Evolutionary conservation across 2,888 invertebrate species (phyloP).

Genomic region (Tridacna gigas): DNA sequence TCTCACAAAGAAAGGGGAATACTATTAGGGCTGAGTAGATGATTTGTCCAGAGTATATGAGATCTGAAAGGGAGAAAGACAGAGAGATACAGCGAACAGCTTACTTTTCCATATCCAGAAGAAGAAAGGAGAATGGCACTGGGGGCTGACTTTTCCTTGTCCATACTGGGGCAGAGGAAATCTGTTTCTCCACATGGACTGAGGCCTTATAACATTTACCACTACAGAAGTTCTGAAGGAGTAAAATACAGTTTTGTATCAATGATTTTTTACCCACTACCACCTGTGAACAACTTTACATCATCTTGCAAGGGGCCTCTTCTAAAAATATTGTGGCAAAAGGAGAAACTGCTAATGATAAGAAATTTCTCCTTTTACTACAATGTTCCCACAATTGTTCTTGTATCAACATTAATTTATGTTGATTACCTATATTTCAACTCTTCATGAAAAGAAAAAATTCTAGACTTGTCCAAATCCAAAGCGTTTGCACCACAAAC

Average conservation of each 20-base stretch:
- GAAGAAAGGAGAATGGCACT: conserved; percentile 54
- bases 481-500: too few relatives aligned
- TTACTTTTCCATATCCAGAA: conserved; percentile 54
- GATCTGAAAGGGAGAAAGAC: neutral
- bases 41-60: too few relatives aligned
- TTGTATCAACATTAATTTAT: too few relatives aligned
- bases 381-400: too few relatives aligned
- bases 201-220: conserved; percentile 93
- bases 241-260: neutral
- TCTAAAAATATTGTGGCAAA: too few relatives aligned
- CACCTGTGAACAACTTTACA: neutral
- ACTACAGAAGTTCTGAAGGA: conserved; percentile 91
- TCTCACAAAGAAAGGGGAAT: too few relatives aligned
- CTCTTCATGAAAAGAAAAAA: too few relatives aligned
- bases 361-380: too few relatives aligned
- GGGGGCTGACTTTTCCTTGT: conserved; percentile 89
- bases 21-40: too few relatives aligned
- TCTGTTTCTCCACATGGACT: conserved; percentile 91
- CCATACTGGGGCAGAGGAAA: conserved; percentile 94
- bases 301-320: neutral
- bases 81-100: neutral
- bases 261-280: neutral
- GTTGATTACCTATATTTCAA: too few relatives aligned
- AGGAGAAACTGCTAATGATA: too few relatives aligned
- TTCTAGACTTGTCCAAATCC: too few relatives aligned